A percentile compares a stretch with the other conserved stretches of the same genome.
These are phyloP conservation scores for Penaeus vannamei DNA, from an alignment of 1,140 invertebrate species.

Conservation along the genomic window DNA sequence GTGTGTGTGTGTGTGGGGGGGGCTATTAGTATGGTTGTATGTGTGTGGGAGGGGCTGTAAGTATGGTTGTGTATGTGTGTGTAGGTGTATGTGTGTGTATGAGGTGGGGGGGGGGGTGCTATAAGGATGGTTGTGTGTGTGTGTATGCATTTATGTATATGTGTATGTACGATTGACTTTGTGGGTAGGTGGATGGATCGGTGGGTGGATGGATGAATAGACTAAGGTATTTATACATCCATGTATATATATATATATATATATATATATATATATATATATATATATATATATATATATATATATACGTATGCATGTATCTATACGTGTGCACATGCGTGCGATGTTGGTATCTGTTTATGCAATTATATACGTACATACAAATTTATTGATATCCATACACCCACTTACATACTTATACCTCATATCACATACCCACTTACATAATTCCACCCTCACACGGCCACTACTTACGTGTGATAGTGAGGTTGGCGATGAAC, in stretches of 20 bases:
- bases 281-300: not conserved
- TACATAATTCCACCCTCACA: too few relatives aligned
- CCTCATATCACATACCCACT: too few relatives aligned
- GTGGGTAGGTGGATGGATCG: not conserved
- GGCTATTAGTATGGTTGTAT: too few relatives aligned
- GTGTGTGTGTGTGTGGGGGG: too few relatives aligned
- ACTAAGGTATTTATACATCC: not conserved
- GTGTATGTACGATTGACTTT: not conserved
- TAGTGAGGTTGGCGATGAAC: conserved; percentile 66
- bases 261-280: conserved; percentile 20
- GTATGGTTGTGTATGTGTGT: not conserved
- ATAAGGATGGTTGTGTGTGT: not conserved
- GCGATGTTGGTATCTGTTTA: too few relatives aligned
- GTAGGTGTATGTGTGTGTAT: not conserved
- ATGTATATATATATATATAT: conserved; percentile 22
- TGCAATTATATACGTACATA: too few relatives aligned
- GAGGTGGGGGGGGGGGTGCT: too few relatives aligned
- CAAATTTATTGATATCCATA: too few relatives aligned
- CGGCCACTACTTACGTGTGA: conserved; percentile 68
- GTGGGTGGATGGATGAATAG: too few relatives aligned
- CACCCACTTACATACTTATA: too few relatives aligned
- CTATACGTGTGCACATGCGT: too few relatives aligned
- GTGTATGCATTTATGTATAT: conserved; percentile 10
- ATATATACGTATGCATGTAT: too few relatives aligned
- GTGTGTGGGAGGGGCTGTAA: not conserved